Conservation (phyloP, 1,140 invertebrate species). For the Alviniconcha marisindica region DNA sequence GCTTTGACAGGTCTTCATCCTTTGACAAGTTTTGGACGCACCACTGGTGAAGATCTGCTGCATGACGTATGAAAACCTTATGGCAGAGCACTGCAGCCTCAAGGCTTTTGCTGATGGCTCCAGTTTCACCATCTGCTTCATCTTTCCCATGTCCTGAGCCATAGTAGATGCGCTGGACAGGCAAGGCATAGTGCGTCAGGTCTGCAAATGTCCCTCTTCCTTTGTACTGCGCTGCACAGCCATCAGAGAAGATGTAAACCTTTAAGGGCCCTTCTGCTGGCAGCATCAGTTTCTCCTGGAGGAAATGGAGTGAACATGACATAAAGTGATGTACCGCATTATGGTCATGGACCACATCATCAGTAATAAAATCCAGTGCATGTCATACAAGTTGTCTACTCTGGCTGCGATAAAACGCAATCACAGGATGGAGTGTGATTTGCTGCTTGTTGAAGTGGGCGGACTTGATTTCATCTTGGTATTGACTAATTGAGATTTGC, state of each 20-base stretch:
- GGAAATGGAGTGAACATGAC: constrained; percentile 20
- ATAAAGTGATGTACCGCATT: constrained; percentile 47
- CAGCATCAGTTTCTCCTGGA: too few relatives aligned
- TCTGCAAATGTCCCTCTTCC: constrained; percentile 31
- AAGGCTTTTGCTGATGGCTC: constrained; percentile 1
- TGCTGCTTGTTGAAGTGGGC: constrained; percentile 34
- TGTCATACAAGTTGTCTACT: constrained; percentile 19
- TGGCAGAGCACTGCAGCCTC: not conserved
- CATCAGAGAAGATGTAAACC: constrained; percentile 25
- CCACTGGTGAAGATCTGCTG: constrained; percentile 17
- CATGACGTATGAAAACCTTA: not conserved
- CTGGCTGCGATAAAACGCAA: constrained; percentile 42
- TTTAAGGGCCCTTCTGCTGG: not conserved
- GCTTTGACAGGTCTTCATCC: not conserved
- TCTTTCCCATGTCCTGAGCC: constrained; percentile 34
- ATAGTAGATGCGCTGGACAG: constrained; percentile 15
- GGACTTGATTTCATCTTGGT: constrained; percentile 46
- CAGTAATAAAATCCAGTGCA: constrained; percentile 34
- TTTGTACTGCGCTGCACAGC: constrained; percentile 33
- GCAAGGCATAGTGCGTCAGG: not conserved
- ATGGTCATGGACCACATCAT: constrained; percentile 49
- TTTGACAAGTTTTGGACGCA: not conserved
- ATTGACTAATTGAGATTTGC: constrained; percentile 35
- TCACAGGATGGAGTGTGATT: constrained; percentile 50
- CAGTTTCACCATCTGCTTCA: constrained; percentile 40